phyloP scores from a whole-genome alignment of 2,113 vertebrate species.

The Ptyas mucosa region DNA sequence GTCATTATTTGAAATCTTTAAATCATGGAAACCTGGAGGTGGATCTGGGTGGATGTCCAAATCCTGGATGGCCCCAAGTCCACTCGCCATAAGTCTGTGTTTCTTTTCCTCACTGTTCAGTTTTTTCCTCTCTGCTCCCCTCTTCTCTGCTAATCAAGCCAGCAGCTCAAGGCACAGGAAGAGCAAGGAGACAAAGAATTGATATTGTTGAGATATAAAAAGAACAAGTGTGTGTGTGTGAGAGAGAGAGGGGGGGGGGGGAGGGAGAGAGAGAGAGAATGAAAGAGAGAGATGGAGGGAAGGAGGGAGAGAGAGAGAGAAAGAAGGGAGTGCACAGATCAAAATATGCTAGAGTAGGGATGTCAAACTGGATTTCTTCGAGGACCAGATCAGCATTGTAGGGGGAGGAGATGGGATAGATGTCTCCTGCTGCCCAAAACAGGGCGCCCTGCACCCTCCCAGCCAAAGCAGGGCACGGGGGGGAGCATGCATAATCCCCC shows the following conservation, averaged over 20 bases:
- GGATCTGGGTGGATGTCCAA: background rate
- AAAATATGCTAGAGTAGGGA: background rate
- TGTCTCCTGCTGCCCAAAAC: too few species aligned
- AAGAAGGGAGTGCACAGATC: background rate
- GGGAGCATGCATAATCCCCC: too few species aligned
- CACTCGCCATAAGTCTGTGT: background rate
- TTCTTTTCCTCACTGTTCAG: background rate
- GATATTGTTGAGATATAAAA: background rate
- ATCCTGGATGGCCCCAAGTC: background rate
- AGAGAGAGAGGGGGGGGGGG: background rate
- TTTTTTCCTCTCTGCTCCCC: background rate
- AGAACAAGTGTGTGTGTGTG: background rate
- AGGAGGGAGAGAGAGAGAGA: background rate
- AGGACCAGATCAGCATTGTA: too few species aligned
- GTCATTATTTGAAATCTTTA: background rate
- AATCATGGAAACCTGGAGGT: background rate
- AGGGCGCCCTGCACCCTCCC: too few species aligned
- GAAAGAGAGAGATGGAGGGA: too few species aligned
- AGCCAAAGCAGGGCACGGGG: too few species aligned
- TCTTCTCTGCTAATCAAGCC: background rate
- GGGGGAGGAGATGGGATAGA: too few species aligned
- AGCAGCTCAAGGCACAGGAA: background rate
- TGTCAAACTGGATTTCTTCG: too few species aligned
- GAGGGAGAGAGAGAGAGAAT: background rate
- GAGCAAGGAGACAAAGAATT: background rate